Evolutionary conservation across 1,140 invertebrate genomes (phyloP).

Genomic region (Coenobita brevimanus): DNA sequence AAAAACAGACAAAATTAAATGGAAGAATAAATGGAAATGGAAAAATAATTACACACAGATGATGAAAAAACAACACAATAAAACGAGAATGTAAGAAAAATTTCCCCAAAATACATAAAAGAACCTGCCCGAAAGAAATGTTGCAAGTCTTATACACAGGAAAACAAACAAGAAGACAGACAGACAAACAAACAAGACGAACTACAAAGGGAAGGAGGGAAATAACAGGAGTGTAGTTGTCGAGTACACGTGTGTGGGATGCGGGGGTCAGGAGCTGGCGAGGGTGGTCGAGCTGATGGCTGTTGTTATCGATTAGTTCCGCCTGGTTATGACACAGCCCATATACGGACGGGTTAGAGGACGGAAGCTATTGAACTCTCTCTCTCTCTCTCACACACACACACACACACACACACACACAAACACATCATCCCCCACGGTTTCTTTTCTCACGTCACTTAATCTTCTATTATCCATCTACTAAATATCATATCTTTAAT

Average conservation of each 20-base stretch:
- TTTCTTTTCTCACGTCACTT: too few species aligned
- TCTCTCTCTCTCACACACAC: too few species aligned
- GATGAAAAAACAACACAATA: not conserved
- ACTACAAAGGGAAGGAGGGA: not conserved
- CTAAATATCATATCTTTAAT: too few species aligned
- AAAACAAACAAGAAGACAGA: not conserved
- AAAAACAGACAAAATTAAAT: too few species aligned
- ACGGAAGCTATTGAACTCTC: too few species aligned
- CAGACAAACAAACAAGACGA: not conserved
- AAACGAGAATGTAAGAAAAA: not conserved
- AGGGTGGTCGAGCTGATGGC: too few species aligned
- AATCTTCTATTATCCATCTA: too few species aligned
- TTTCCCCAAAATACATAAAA: not conserved
- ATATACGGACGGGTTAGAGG: not conserved
- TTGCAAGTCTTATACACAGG: not conserved
- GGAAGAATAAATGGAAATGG: not conserved
- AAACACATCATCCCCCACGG: too few species aligned
- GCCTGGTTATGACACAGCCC: slow-evolving; percentile 30
- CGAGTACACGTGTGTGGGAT: too few species aligned
- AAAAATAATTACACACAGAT: not conserved
- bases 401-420: too few species aligned
- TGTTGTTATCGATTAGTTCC: slow-evolving; percentile 16
- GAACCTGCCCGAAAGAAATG: not conserved
- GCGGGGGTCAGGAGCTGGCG: too few species aligned
- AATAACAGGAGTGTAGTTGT: not conserved